Base-by-base conservation (phyloP, 2,888 invertebrate genomes). In the Marasmarcha lunaedactyla region DNA sequence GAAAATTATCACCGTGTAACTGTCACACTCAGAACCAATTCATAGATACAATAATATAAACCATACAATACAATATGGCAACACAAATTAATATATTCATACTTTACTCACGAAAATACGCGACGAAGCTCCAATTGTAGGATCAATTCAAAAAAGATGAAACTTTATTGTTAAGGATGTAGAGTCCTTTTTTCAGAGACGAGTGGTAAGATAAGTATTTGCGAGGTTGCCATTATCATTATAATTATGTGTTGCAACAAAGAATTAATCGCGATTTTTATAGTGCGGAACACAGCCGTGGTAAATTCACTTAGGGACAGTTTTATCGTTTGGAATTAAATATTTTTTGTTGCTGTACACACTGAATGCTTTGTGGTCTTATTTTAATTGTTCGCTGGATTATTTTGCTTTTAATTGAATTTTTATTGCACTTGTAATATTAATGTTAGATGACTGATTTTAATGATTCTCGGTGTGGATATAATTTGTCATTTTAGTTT, bases 71-170 rank as follows among this genome's bases (percentile, higher is more conserved):
- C 76, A 66, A 46, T 61, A 44, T 59, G 55, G 54, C 59, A 63
- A 63, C 70, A 73, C 76, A 78, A 77, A 79, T 77, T 76, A 78
- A 78, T 78, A 69, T 73, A 76, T 76, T 72, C 72, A 69, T 59
- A 58, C 55, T 48, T 48, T 55, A 60, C 36, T 15, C 9, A 36
- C 20, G 7, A 20, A 20, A 20, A 20, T 20, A 20, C 3, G 20
- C 20, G 20, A 15, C 14, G 7, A 27, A 36, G 13, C 1, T 33
- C 33, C 26, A 25, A 9, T 10, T 1, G 13, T 5, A 25, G 15
- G 37, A 38, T 39, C 33, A 10, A 15, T 26, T 41, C 12, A 26
- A 36, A 36, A 40, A 30, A 26, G 25, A 15, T 26, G 33, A 40
- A 36, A 15, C 35, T 27, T 41, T 41, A 20, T 20, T 20, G 7